Base-by-base conservation (phyloP, 2,113 vertebrate genomes). In the Balaenoptera acutorostrata region DNA sequence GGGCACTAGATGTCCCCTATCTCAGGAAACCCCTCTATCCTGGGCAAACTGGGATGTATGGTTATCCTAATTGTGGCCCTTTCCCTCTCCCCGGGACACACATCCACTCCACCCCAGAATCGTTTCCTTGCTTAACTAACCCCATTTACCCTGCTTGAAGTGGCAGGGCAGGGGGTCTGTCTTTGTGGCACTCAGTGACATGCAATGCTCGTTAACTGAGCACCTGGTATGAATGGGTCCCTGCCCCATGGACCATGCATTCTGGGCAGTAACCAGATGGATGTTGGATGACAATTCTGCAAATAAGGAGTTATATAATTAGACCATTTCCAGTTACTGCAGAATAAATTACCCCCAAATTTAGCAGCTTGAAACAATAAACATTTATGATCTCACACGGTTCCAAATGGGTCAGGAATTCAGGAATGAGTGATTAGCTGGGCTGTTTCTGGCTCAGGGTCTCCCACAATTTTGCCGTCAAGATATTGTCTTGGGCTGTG, bases 331-430 rank as follows among this genome's bases (percentile, higher is more conserved):
- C 66, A 89, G 41, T 92, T 61, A 29, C 82, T 63, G 41, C 83
- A 64, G 21, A 94, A 92, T 88, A 88, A 92, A 85, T 92, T 85
- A 68, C 36, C 25, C 29, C 41, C 15, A 81, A 94, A 75, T 78
- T 52, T 80, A 94, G 64, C 78, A 71, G n/a, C 64, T 92, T 94
- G 88, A 88, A 84, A 52, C 83, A 88, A n/a, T 78, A 36, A 91
- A 71, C 69, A 95, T 41, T 91, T 74, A 92, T 86, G 72, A 78
- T 59, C 55, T 72, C 63, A 74, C 23, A 88, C 0, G 1, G 55
- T 84, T 92, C 77, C 69, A 59, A 36, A 49, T 69, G 27, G 72
- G 64, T 81, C 61, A 36, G 72, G 44, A 86, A 89, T 81, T 46
- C 21, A 92, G 41, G 25, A 93, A 33, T 71, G 49, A 77, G 25